Percentiles rank a stretch among this genome's conserved stretches.
These are phyloP conservation scores for Scolopax rusticola DNA, from an alignment of 2,797 vertebrate genomes.

Conservation along the genomic window DNA sequence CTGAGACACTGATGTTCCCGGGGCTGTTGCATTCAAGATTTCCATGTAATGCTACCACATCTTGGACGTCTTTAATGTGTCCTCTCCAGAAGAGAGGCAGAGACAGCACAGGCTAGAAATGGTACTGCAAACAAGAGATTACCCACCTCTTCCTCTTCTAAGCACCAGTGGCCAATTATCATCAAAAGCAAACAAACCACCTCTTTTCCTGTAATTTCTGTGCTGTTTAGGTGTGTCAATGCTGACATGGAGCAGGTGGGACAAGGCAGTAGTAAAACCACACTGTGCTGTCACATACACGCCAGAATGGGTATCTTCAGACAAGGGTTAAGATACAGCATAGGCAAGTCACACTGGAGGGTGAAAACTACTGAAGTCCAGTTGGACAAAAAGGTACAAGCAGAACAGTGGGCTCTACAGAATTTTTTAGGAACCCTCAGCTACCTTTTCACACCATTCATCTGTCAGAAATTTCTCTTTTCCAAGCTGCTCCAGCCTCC, in stretches of 20 bases:
- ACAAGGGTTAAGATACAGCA: neutral
- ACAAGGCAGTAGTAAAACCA: neutral
- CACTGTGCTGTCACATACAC: neutral
- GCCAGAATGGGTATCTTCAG: neutral
- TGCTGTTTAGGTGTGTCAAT: neutral
- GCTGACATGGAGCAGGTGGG: neutral
- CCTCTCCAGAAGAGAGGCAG: neutral
- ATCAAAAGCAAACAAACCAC: neutral
- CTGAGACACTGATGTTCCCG: neutral
- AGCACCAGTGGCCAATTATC: neutral
- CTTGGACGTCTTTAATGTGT: neutral
- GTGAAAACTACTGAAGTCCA: neutral
- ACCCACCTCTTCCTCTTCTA: neutral
- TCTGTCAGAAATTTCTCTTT: neutral
- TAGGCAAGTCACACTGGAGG: neutral
- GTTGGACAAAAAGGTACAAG: neutral
- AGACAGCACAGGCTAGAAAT: neutral
- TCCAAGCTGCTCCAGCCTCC: neutral
- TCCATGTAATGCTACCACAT: accelerated
- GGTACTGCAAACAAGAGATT: neutral
- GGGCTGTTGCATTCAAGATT: neutral
- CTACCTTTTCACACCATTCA: neutral
- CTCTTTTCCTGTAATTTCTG: neutral
- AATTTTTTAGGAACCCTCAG: neutral
- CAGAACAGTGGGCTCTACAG: neutral